Base-by-base conservation (phyloP, 2,113 vertebrate species). In the Delphinapterus leucas region DNA sequence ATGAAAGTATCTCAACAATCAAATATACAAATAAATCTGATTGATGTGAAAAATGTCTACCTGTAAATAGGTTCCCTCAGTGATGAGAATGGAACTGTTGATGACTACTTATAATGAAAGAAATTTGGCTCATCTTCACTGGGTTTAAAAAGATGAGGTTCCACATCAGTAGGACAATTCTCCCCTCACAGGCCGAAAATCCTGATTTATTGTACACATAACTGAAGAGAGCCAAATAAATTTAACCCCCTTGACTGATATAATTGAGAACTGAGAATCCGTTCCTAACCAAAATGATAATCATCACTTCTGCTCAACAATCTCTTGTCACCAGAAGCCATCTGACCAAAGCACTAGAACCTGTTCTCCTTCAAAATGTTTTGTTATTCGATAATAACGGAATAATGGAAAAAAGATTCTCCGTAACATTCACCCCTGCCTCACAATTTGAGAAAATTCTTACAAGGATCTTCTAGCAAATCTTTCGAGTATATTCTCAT, bases 1-100 rank as follows among this genome's bases (percentile, higher is more conserved):
- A 53, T 80, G 25, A 73, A 96, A 95, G 67, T 55, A 60, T 71
- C 61, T 95, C 80, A 85, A 31, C 3, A 79, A 92, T 94, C 76
- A 95, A 88, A 83, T 33, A n/a, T 9, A 63, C 21, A 61, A 74
- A 88, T 63, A 96, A 96, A 63, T 61, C 49, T 77, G 28, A 83
- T 3, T 70, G 36, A 41, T 38, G 21, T 89, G 13, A 25, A 41
- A 85, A 92, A 81, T 44, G 25, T 26, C 18, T 60, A 9, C 23
- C 53, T 76, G 12, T 85, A 88, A 88, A 83, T 10, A 92, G 61
- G 74, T 47, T 73, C 25, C 25, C 8, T 55, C 5, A 1, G 5
- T 49, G 38, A 41, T 84, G 14, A 94, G 14, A 84, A 84, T 31
- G 33, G 31, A 80, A 73, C 20, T 90, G 20, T 58, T 65, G 11